Conservation (phyloP, 2,888 invertebrate genomes). For the Drymonia ruficornis region DNA sequence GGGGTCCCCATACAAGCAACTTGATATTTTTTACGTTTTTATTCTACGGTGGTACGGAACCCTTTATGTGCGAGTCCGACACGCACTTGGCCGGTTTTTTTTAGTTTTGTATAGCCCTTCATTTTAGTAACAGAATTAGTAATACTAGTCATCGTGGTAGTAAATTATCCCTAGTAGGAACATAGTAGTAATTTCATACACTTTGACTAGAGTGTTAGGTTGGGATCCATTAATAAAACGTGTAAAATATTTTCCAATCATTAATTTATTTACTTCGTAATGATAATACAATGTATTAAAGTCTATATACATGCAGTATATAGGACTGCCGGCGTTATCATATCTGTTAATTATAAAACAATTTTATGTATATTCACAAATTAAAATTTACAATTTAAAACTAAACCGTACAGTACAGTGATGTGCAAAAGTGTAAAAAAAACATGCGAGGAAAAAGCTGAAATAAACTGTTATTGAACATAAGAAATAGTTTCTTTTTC, state of each 20-base stretch:
- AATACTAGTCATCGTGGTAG: too few species aligned
- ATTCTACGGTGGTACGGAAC: too few species aligned
- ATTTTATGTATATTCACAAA: slow-evolving; percentile 1
- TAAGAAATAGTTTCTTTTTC: too few species aligned
- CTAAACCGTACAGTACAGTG: slow-evolving; percentile 8
- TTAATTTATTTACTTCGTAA: slow-evolving; percentile 34
- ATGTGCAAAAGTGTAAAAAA: slow-evolving; percentile 12
- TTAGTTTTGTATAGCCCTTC: too few species aligned
- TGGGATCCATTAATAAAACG: neutral
- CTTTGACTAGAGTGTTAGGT: neutral
- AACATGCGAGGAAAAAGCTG: neutral
- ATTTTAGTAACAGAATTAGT: too few species aligned
- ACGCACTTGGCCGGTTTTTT: too few species aligned
- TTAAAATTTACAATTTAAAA: neutral
- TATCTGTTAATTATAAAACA: neutral
- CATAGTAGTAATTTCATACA: too few species aligned
- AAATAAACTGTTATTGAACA: too few species aligned
- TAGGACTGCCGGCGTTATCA: neutral
- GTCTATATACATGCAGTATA: slow-evolving; percentile 7
- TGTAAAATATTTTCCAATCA: slow-evolving; percentile 19
- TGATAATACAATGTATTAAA: slow-evolving; percentile 24
- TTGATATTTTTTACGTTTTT: too few species aligned
- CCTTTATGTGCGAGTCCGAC: too few species aligned
- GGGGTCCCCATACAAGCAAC: too few species aligned
- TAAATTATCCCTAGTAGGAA: too few species aligned